These are phyloP conservation scores for Florisuga fusca DNA, from an alignment of 2,797 vertebrate genomes.

Conservation along the genomic window DNA sequence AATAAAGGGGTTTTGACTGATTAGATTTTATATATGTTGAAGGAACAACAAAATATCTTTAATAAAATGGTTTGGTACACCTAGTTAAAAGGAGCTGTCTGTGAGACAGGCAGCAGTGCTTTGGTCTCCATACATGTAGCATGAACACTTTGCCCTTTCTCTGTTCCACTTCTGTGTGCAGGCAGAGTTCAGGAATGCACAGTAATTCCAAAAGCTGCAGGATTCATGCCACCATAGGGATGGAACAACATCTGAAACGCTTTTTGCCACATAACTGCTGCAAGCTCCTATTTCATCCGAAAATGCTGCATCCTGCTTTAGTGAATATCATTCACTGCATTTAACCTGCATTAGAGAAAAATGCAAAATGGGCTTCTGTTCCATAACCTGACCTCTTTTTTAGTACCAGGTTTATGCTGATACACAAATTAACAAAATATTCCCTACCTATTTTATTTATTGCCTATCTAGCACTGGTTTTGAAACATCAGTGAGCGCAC, in stretches of 20 bases:
- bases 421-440: background rate
- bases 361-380: fast-evolving
- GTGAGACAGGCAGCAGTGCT: background rate
- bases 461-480: background rate
- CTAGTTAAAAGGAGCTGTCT: background rate
- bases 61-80: background rate
- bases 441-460: background rate
- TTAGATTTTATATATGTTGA: background rate
- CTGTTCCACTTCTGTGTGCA: background rate
- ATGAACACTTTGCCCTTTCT: background rate
- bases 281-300: background rate
- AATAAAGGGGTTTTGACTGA: background rate
- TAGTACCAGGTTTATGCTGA: background rate
- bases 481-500: background rate
- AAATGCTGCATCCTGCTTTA: conserved; percentile 31
- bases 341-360: conserved; percentile 17
- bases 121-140: background rate
- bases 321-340: background rate
- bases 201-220: background rate
- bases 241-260: conserved; percentile 11
- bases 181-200: background rate
- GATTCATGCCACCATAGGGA: background rate
- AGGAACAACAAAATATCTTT: background rate
- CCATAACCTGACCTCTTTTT: background rate
- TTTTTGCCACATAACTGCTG: conserved; percentile 6